Conservation (phyloP, 2,888 invertebrate genomes). For the Xestoiulus laeticollis region DNA sequence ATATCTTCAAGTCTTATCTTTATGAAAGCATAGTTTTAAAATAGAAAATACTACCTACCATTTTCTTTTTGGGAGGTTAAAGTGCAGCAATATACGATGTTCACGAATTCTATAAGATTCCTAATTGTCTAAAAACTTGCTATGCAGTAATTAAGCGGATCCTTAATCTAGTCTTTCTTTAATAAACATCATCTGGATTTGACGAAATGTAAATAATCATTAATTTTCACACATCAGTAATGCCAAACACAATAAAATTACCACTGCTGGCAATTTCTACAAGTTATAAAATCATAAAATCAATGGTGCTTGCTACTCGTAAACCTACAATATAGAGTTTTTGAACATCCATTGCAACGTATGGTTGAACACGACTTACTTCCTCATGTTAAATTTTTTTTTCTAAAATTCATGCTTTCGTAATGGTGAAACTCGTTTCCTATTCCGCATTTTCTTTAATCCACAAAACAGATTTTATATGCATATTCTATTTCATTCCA, state of each 20-base stretch:
- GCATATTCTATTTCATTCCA: neutral
- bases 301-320: neutral
- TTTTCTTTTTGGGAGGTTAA: no score
- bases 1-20: neutral
- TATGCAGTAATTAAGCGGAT: no score
- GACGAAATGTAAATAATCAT: neutral
- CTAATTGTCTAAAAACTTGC: no score
- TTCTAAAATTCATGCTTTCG: neutral
- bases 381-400: neutral
- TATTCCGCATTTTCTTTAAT: neutral
- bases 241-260: neutral
- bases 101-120: no score
- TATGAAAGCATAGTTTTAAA: neutral
- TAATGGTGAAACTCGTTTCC: neutral
- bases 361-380: neutral
- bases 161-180: no score
- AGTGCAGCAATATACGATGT: no score
- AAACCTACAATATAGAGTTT: neutral
- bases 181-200: neutral
- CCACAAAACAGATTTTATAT: neutral
- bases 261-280: neutral
- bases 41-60: no score
- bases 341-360: neutral
- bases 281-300: neutral
- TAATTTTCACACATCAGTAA: neutral